phyloP scores from a whole-genome alignment of 2,113 vertebrate species.

The Varanus salvator region DNA sequence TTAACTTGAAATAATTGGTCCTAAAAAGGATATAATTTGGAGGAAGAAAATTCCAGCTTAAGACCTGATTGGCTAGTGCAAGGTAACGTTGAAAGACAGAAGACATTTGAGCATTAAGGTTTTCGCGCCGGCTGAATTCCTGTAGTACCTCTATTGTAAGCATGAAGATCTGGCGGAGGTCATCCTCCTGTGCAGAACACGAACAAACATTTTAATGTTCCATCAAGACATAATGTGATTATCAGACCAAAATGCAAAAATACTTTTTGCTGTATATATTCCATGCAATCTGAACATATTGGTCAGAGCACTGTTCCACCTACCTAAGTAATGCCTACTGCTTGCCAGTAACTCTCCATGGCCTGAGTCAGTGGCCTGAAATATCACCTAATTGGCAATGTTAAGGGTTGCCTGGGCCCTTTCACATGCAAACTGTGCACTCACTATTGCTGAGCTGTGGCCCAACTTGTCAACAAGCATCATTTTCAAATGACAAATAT shows the following conservation, averaged over 20 bases:
- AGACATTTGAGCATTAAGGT: slow-evolving; percentile 96
- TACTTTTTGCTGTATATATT: too few relatives aligned
- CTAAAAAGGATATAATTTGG: slow-evolving; percentile 97
- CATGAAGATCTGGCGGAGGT: slow-evolving; percentile 95
- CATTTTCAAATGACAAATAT: background rate
- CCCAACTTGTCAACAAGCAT: background rate
- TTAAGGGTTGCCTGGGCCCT: background rate
- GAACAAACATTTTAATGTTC: slow-evolving; percentile 43
- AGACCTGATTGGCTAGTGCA: slow-evolving; percentile 95
- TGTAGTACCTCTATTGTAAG: slow-evolving; percentile 96
- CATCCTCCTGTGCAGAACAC: slow-evolving; percentile 85
- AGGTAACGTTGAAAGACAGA: slow-evolving; percentile 98
- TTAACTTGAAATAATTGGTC: slow-evolving; percentile 27
- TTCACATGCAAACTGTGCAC: background rate
- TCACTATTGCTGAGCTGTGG: background rate
- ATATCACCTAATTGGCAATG: background rate
- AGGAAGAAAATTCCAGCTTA: slow-evolving; percentile 99
- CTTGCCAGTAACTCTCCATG: background rate
- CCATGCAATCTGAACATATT: background rate
- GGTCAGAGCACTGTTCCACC: background rate
- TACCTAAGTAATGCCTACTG: background rate
- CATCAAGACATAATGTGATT: background rate
- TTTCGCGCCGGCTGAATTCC: slow-evolving; percentile 95
- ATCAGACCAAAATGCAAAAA: slow-evolving; percentile 12
- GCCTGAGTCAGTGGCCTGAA: background rate